Evolutionary conservation across 2,113 vertebrate species (phyloP).

Genomic region (Anseranas semipalmata): DNA sequence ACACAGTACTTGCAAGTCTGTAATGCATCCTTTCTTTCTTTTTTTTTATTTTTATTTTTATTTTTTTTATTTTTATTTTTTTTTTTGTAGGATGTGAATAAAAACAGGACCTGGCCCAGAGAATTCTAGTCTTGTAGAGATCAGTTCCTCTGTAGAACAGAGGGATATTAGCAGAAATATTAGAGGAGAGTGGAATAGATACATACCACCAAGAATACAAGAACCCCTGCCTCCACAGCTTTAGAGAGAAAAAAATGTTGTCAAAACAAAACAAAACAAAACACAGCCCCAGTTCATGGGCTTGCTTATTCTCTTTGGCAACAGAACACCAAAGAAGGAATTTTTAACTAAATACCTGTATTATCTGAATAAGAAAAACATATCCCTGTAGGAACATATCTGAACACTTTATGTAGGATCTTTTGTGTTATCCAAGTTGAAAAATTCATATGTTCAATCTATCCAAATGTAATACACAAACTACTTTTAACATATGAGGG

Average conservation of each 20-base stretch:
- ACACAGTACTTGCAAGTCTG: background rate
- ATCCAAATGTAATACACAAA: background rate
- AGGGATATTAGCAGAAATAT: background rate
- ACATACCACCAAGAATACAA: background rate
- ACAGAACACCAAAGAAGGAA: accelerated
- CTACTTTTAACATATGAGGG: background rate
- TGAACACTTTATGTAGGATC: background rate
- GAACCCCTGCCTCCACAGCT: accelerated
- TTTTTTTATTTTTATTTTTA: background rate
- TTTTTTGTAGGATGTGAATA: background rate
- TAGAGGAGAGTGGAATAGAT: background rate
- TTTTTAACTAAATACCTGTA: background rate
- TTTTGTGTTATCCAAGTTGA: background rate
- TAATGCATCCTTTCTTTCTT: background rate
- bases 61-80: background rate
- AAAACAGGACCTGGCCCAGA: background rate
- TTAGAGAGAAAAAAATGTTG: background rate
- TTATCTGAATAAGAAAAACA: background rate
- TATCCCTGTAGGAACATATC: background rate
- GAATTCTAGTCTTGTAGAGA: background rate
- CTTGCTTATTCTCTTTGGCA: background rate
- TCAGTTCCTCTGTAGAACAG: accelerated
- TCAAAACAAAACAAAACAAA: background rate
- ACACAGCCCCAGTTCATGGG: background rate
- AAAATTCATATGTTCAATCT: background rate